These are phyloP conservation scores for Laticauda colubrina DNA, from an alignment of 2,113 vertebrate genomes.

Conservation along the genomic window DNA sequence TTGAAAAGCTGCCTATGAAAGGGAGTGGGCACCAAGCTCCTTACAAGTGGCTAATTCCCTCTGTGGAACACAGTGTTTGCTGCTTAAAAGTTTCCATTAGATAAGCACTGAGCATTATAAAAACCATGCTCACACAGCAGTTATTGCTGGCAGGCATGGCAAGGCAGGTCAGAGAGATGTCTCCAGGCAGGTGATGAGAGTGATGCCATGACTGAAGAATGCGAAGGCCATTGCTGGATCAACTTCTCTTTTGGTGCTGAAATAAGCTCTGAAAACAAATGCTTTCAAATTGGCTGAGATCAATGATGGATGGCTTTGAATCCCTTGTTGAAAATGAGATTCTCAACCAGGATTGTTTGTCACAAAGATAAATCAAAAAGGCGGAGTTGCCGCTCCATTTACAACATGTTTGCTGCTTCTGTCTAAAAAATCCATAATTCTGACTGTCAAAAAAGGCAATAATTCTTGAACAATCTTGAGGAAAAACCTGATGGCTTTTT, in stretches of 20 bases:
- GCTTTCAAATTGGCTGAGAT: slow-evolving; percentile 20
- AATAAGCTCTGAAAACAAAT: slow-evolving; percentile 46
- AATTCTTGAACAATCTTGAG: not conserved
- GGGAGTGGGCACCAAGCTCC: not conserved
- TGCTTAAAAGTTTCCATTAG: slow-evolving; percentile 33
- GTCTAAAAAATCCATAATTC: not conserved
- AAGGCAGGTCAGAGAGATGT: slow-evolving; percentile 39
- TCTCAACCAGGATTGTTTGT: not conserved
- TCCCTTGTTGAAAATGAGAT: not conserved
- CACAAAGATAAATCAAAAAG: not conserved
- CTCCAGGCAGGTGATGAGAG: slow-evolving; percentile 44
- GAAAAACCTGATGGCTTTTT: not conserved
- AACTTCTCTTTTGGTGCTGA: slow-evolving; percentile 31
- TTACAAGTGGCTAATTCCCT: not conserved
- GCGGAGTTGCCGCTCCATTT: not conserved
- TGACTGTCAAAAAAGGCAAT: not conserved
- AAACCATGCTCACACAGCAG: slow-evolving; percentile 45
- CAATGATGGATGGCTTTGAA: not conserved
- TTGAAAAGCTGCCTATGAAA: not conserved
- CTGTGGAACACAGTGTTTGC: slow-evolving; percentile 44
- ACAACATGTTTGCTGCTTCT: not conserved
- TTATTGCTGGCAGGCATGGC: slow-evolving; percentile 32
- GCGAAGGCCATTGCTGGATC: slow-evolving; percentile 20
- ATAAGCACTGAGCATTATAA: slow-evolving; percentile 9
- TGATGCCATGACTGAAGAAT: slow-evolving; percentile 15